A percentile compares a stretch with the other conserved stretches of the same genome.
phyloP scores from a whole-genome alignment of 2,797 vertebrate species.

The Petrocephalus sullivani region DNA sequence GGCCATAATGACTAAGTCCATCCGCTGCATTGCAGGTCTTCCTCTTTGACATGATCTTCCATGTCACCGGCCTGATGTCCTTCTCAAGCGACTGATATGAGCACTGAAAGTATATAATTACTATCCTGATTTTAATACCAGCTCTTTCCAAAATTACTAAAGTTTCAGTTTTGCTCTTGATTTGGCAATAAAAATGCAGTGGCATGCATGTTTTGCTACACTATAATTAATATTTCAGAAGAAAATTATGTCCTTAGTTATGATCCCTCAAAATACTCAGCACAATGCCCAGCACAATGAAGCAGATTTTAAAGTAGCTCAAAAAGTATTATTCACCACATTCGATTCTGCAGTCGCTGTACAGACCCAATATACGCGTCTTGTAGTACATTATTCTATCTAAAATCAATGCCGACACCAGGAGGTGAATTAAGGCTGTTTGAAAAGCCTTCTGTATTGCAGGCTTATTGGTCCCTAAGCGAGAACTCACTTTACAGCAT shows the following conservation, averaged over 20 bases:
- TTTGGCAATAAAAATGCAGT: background rate
- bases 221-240: background rate
- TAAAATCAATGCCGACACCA: background rate
- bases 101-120: background rate
- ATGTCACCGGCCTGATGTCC: background rate
- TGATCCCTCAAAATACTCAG: background rate
- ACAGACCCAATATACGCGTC: background rate
- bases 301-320: background rate
- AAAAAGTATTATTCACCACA: background rate
- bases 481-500: background rate
- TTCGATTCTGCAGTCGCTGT: background rate
- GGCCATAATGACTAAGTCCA: background rate
- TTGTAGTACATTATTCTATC: background rate
- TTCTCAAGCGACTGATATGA: background rate
- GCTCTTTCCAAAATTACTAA: background rate
- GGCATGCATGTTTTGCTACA: background rate
- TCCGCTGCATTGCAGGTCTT: background rate
- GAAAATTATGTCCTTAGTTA: background rate
- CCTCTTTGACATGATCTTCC: background rate
- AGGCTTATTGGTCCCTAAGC: background rate
- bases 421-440: slow-evolving; percentile 8
- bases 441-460: background rate
- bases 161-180: background rate
- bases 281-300: background rate
- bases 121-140: background rate